Percentiles rank a stretch among this genome's conserved stretches.
These are phyloP conservation scores for Orbicella faveolata DNA, from an alignment of 64 coral and sea anemone genomes.

Conservation along the genomic window DNA sequence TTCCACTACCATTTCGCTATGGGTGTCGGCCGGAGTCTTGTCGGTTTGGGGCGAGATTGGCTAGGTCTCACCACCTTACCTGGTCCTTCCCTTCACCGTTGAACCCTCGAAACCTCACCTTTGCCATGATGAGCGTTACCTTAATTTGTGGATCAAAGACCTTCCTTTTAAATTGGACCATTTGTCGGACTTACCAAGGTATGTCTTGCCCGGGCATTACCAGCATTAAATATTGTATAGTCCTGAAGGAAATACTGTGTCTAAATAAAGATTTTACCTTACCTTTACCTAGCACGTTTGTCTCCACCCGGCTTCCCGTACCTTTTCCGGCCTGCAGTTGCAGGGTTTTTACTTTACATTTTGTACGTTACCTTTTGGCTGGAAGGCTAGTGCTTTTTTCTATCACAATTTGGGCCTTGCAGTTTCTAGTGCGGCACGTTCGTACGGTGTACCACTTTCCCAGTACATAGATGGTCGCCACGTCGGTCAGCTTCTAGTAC, in stretches of 20 bases:
- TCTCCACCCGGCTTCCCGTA: background rate
- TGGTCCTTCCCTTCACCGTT: background rate
- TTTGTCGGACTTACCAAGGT: background rate
- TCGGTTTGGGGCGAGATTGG: background rate
- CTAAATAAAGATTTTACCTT: background rate
- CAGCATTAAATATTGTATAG: background rate
- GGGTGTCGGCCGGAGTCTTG: background rate
- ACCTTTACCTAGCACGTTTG: constrained; percentile 13
- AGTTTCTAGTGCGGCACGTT: background rate
- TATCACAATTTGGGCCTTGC: constrained; percentile 4
- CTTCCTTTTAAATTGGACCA: constrained; percentile 1
- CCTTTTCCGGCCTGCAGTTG: constrained; percentile 6
- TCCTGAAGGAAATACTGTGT: too few species aligned
- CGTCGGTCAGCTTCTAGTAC: background rate
- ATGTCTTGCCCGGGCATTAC: constrained; percentile 24
- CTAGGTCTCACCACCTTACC: background rate
- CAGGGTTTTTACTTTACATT: background rate
- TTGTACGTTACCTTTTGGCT: constrained; percentile 28
- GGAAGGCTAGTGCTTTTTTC: constrained; percentile 38
- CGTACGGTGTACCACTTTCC: background rate
- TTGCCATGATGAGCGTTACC: background rate
- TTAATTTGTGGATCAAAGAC: constrained; percentile 9
- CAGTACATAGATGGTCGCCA: constrained; percentile 12
- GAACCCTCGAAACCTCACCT: background rate
- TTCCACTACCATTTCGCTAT: constrained; percentile 4